Evolutionary conservation across 2,797 vertebrate species (phyloP), one percentile per base, ranked within the genome.

Genomic region (Neosilurus mollespiculum): DNA sequence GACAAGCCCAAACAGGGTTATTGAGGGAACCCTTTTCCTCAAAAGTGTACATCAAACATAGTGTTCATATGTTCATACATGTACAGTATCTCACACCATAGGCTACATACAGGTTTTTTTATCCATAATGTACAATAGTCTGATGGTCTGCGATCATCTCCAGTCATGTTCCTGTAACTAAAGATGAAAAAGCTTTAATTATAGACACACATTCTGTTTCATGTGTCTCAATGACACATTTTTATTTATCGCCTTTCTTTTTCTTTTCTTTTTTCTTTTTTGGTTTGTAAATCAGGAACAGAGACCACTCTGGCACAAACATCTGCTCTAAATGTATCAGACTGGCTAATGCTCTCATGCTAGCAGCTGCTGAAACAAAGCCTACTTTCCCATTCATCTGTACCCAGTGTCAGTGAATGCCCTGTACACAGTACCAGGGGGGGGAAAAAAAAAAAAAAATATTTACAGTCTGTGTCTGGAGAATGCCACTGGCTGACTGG

Each of bases 291-390:
- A 34, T 30, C 26, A 16, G 37, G 16, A 66, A 1, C 53, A 30
- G 49, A 73, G 34, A 61, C 65, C 66, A 78, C 43, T 51, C 87
- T 90, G 90, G 88, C 90, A 91, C 87, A 90, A 92, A 93, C 87
- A 90, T 89, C 90, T 86, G 90, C 87, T 90, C 86, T 86, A 78
- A 80, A 85, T 85, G 85, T 88, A 89, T 86, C 84, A 53, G 16
- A 81, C 83, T 88, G 77, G 54, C 87, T 80, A 87, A 86, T 18
- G n/a, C 59, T 20, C 37, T 64, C 9, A 51, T 90, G 87, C 89
- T 84, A 92, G 93, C 94, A 95, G 94, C 94, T 95, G 94, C 93
- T 92, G 91, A 94, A 94, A 95, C 94, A 95, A 94, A 94, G 88
- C 90, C 89, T 86, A 10, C 69, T 90, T 92, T 94, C 92, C 89